Base-by-base conservation (phyloP, 2,888 invertebrate genomes). In the Nematopogon swammerdamellus region DNA sequence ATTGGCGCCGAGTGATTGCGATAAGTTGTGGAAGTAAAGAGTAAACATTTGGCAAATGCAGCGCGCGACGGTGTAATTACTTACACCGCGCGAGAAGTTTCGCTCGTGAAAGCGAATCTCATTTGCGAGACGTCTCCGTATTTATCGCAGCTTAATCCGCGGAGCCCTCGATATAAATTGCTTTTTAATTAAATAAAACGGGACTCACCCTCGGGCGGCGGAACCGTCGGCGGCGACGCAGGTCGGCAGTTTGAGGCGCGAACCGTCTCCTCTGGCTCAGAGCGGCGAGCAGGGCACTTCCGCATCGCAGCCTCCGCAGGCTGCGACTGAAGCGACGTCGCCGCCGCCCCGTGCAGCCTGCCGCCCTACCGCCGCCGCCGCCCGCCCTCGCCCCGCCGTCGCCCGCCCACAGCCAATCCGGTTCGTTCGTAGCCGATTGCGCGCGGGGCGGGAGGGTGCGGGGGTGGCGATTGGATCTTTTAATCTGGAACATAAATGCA, bases 401-500 rank as follows among this genome's bases (percentile, higher is more conserved):
- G 56, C 45, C 51, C 50, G 53, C 56, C 42, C 45, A 19, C 61
- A 57, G 63, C 77, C 79, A 77, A 79, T 76, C 64, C 57, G 55
- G 54, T 52, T 52, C 56, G 58, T n/a, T n/a, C n/a, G n/a, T n/a
- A n/a, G n/a, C n/a, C n/a, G n/a, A n/a, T n/a, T n/a, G n/a, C 56
- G 55, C 56, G 56, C 55, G 54, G 56, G 49, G 51, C 56, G 71
- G 72, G 68, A 64, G 59, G 62, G 56, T 58, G 56, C 57, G 59
- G 63, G 72, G 71, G 72, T 72, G 74, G 66, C 67, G 69, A 76
- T 75, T 74, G 71, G 76, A 71, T 76, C 72, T 74, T 75, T 75
- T 79, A 79, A 79, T 77, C 75, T 75, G 70, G 70, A 77, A 75
- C 71, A 73, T 68, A 75, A 80, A 77, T 75, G 77, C 77, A 76